Percentiles rank a stretch among this genome's conserved stretches.
Conservation (phyloP, 2,113 vertebrate species). For the Prietella phreatophila region DNA sequence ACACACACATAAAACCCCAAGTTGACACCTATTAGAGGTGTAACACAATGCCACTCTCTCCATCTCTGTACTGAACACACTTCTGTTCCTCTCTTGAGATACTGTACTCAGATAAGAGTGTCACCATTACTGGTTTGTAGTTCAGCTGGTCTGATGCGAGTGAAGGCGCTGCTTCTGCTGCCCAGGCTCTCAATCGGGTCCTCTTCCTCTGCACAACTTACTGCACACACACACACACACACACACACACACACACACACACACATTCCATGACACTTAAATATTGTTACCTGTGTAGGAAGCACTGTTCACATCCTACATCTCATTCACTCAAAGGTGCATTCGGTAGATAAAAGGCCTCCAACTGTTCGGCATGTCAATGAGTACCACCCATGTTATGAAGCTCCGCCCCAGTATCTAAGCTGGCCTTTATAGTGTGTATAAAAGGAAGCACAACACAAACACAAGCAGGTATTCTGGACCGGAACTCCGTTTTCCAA, state of each 20-base stretch:
- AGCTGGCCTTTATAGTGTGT: background rate
- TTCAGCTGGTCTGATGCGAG: slow-evolving; percentile 20
- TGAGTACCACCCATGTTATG: background rate
- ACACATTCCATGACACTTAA: background rate
- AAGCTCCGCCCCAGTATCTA: background rate
- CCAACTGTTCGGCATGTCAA: background rate
- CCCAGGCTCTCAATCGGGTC: slow-evolving; percentile 5
- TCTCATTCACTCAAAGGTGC: background rate
- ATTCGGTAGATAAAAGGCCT: background rate
- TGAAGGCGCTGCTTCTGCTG: slow-evolving; percentile 44
- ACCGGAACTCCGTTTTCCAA: background rate
- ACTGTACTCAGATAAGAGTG: background rate
- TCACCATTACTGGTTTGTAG: slow-evolving; percentile 36
- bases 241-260: background rate
- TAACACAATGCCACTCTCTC: background rate
- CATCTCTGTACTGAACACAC: background rate
- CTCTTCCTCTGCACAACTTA: background rate
- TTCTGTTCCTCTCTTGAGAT: background rate
- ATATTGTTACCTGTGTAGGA: background rate
- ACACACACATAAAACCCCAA: background rate
- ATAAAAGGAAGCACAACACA: background rate
- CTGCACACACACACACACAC: background rate
- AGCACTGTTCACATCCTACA: background rate
- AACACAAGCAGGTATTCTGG: background rate
- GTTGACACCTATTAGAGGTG: background rate